phyloP scores from a whole-genome alignment of 2,797 vertebrate species.

The Gallinago solitaria region DNA sequence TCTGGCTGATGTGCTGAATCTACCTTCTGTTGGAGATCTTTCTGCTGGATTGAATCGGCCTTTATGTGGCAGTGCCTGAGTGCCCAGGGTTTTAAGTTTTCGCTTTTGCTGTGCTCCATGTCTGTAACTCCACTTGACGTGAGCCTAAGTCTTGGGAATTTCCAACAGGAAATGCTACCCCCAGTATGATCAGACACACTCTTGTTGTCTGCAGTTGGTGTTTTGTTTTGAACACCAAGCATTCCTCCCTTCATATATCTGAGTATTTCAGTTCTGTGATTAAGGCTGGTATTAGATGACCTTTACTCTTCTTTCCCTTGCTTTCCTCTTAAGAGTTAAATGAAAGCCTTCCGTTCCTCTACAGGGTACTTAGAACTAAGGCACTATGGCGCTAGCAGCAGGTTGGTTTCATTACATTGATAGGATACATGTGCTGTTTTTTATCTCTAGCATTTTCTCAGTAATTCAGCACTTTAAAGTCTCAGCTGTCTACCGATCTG shows the following conservation, averaged over 20 bases:
- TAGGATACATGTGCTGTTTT: slow-evolving; percentile 85
- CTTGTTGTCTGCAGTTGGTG: slow-evolving; percentile 61
- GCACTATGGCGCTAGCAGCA: slow-evolving; percentile 80
- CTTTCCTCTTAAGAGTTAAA: slow-evolving; percentile 83
- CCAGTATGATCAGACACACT: slow-evolving; percentile 63
- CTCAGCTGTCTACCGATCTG: slow-evolving; percentile 93
- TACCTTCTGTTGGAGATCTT: slow-evolving; percentile 37
- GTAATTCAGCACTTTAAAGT: slow-evolving; percentile 93
- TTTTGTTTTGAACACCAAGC: slow-evolving; percentile 76
- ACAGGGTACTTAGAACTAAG: slow-evolving; percentile 76
- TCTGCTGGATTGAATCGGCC: neutral
- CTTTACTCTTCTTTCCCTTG: slow-evolving; percentile 77
- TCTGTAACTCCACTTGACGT: slow-evolving; percentile 33
- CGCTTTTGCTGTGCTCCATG: neutral
- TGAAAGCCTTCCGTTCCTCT: slow-evolving; percentile 80
- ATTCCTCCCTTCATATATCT: slow-evolving; percentile 61
- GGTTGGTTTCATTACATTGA: slow-evolving; percentile 87
- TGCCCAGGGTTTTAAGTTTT: neutral
- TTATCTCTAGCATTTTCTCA: slow-evolving; percentile 91
- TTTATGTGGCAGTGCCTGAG: neutral
- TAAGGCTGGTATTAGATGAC: slow-evolving; percentile 80
- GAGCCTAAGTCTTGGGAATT: slow-evolving; percentile 37
- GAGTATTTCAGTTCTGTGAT: slow-evolving; percentile 76
- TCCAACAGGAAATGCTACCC: slow-evolving; percentile 66
- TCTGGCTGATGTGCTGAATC: slow-evolving; percentile 41